Evolutionary conservation across 2,888 invertebrate genomes (phyloP).

Genomic region (Cryptocephalus moraei): DNA sequence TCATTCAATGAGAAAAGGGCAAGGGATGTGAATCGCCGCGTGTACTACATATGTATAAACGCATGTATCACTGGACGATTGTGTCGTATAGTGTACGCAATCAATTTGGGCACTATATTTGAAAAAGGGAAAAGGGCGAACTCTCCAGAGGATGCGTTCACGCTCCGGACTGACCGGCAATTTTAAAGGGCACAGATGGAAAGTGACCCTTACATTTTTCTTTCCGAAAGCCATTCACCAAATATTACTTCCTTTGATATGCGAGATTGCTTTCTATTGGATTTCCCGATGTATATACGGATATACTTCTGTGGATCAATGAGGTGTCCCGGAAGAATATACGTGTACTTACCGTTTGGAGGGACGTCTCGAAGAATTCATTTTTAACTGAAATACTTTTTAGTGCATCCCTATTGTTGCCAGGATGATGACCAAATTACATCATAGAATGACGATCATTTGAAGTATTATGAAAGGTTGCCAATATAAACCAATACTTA

Average conservation of each 20-base stretch:
- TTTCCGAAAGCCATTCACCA: conserved; percentile 27
- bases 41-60: conserved; percentile 14
- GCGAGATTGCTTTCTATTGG: conserved; percentile 33
- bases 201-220: conserved; percentile 27
- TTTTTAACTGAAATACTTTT: no score
- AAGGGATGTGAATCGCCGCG: conserved; percentile 6
- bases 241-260: conserved; percentile 39
- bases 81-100: conserved; percentile 37
- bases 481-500: no score
- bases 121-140: conserved; percentile 14
- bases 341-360: no score
- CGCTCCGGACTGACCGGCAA: conserved; percentile 28
- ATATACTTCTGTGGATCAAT: no score
- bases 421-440: no score
- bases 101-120: conserved; percentile 38
- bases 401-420: no score
- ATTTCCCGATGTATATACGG: conserved; percentile 17
- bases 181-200: conserved; percentile 36
- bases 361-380: no score
- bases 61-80: conserved; percentile 21
- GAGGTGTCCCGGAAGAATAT: no score
- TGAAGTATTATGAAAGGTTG: no score
- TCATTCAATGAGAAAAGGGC: conserved; percentile 11
- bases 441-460: no score
- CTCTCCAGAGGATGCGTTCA: conserved; percentile 1